A percentile compares a stretch with the other conserved stretches of the same genome.
Conservation (phyloP, 1,140 invertebrate genomes). For the Drosophila ohnishii region DNA sequence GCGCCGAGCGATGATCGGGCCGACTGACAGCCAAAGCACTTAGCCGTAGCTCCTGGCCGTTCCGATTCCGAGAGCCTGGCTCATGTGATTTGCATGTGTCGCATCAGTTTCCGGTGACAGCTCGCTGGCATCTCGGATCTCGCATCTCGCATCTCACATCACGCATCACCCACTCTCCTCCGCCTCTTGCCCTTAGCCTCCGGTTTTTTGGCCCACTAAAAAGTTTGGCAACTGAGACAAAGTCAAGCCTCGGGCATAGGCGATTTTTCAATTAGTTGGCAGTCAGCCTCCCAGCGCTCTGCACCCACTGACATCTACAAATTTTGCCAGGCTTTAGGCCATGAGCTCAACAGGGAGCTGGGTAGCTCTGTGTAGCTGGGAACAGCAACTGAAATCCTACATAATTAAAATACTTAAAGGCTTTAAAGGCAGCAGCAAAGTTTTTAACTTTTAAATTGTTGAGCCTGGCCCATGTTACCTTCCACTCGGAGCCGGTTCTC, state of each 20-base stretch:
- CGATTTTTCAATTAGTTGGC: slow-evolving; percentile 77
- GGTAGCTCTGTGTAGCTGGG: slow-evolving; percentile 9
- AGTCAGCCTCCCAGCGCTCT: slow-evolving; percentile 11
- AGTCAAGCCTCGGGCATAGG: slow-evolving; percentile 58
- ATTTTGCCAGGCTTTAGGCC: slow-evolving; percentile 62
- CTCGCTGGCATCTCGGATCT: slow-evolving; percentile 27
- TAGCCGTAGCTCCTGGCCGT: slow-evolving; percentile 12
- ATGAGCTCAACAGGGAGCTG: slow-evolving; percentile 11
- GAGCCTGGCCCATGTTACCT: slow-evolving; percentile 41
- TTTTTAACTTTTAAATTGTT: slow-evolving; percentile 77
- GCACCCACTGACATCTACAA: slow-evolving; percentile 59
- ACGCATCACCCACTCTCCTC: slow-evolving; percentile 1
- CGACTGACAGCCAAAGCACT: slow-evolving; percentile 39
- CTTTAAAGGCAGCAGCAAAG: slow-evolving; percentile 70
- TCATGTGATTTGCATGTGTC: slow-evolving; percentile 72
- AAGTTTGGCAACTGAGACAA: slow-evolving; percentile 24
- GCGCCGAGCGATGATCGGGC: slow-evolving; percentile 31
- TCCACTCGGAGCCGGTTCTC: slow-evolving; percentile 11
- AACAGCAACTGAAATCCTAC: slow-evolving; percentile 70
- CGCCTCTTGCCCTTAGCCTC: not conserved
- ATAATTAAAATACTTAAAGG: slow-evolving; percentile 82
- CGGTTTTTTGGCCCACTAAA: slow-evolving; percentile 4
- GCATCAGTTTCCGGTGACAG: slow-evolving; percentile 64
- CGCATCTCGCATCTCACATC: not conserved
- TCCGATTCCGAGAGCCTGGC: slow-evolving; percentile 27